phyloP scores from a whole-genome alignment of 2,797 vertebrate genomes.

The Apogon hyalosoma region DNA sequence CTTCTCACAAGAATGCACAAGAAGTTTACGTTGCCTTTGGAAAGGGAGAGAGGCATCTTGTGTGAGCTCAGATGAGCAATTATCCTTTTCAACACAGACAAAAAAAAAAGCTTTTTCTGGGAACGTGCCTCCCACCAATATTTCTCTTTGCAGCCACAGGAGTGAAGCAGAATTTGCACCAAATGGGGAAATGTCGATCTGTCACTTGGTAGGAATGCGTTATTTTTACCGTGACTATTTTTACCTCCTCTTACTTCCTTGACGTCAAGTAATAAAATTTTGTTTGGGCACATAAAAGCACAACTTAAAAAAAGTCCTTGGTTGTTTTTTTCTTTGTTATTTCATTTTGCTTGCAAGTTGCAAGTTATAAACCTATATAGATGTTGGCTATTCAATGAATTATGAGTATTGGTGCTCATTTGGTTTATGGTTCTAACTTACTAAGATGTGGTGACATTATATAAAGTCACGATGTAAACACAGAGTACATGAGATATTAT shows the following conservation, averaged over 20 bases:
- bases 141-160: slow-evolving; percentile 69
- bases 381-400: slow-evolving; percentile 32
- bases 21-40: slow-evolving; percentile 77
- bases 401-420: slow-evolving; percentile 39
- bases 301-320: slow-evolving; percentile 42
- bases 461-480: slow-evolving; percentile 49
- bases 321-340: slow-evolving; percentile 39
- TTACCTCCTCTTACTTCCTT: slow-evolving; percentile 72
- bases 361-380: slow-evolving; percentile 3
- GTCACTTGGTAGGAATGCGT: slow-evolving; percentile 75
- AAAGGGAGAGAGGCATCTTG: slow-evolving; percentile 72
- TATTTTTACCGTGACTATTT: slow-evolving; percentile 79
- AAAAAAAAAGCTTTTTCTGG: slow-evolving; percentile 65
- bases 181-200: slow-evolving; percentile 72
- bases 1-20: slow-evolving; percentile 74
- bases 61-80: slow-evolving; percentile 82
- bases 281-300: slow-evolving; percentile 66
- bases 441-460: slow-evolving; percentile 68
- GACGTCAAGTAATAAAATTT: slow-evolving; percentile 70
- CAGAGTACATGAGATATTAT: slow-evolving; percentile 41
- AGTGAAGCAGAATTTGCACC: slow-evolving; percentile 70
- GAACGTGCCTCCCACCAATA: slow-evolving; percentile 74
- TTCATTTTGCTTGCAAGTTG: slow-evolving; percentile 38
- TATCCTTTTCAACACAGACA: slow-evolving; percentile 75
- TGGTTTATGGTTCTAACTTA: slow-evolving; percentile 46